Base-by-base conservation (phyloP, 2,888 invertebrate species). In the Lingula anatina region DNA sequence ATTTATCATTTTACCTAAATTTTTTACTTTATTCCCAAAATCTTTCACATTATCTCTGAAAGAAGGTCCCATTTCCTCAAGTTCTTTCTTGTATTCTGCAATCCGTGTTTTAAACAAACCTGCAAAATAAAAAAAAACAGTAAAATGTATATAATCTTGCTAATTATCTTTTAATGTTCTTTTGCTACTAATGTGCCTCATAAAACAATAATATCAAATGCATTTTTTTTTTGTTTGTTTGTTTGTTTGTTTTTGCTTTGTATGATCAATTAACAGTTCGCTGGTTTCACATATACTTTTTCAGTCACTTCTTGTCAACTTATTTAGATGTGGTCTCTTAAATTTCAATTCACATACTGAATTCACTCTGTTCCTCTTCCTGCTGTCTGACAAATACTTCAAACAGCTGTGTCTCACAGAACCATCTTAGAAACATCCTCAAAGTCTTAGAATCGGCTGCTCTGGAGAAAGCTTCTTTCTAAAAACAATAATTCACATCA, bases 391-490 rank as follows among this genome's bases (percentile, higher is more conserved):
- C 66, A 52, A 75, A 90, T 44, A 85, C 83, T 54, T 85, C 83
- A 74, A 90, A 90, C 88, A 90, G 89, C 1, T 89, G 86, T 0
- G 90, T 90, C 70, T 90, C 89, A 0, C 86, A 84, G 76, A 91
- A 90, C 90, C 90, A 90, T 59, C 89, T 87, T 1, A 90, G 79
- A 74, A 90, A 89, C 62, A 85, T 83, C 57, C 85, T 84, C 35
- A 85, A 57, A 21, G 66, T 61, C 39, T 61, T 59, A 0, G 86
- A 83, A 0, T 81, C 70, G 3, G 83, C 81, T 55, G 80, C 81
- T 61, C 84, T 84, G 28, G 87, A 81, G 73, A 89, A 89, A 7
- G 81, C 75, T 44, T 88, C 87, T 78, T 85, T 86, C 86, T 89
- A 82, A 60, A 82, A 82, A 59, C 51, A 57, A 28, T 27, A 55